These are phyloP conservation scores for Plutella xylostella DNA, from an alignment of 2,888 invertebrate species.

Conservation along the genomic window DNA sequence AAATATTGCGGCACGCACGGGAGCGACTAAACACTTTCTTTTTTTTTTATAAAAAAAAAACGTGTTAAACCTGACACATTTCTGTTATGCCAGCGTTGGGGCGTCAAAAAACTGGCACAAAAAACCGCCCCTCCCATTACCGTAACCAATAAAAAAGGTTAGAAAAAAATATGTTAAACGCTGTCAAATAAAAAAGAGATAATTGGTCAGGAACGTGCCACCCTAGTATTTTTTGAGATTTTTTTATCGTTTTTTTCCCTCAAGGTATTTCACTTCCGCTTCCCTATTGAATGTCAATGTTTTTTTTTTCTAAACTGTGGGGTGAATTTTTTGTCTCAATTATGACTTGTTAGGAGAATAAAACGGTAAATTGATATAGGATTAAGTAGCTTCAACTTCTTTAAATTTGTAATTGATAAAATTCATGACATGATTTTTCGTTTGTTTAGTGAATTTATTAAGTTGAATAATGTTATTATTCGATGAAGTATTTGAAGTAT, in stretches of 20 bases:
- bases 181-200: conserved; percentile 45
- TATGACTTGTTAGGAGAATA: conserved; percentile 22
- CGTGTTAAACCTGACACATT: conserved; percentile 49
- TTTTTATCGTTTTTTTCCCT: conserved; percentile 20
- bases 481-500: no score
- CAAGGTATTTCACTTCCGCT: conserved; percentile 20
- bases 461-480: no score
- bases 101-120: conserved; percentile 30
- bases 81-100: conserved; percentile 24
- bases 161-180: conserved; percentile 39
- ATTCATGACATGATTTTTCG: no score
- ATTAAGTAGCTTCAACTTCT: no score
- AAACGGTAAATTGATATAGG: neutral
- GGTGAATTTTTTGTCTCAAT: conserved; percentile 60
- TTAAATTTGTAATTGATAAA: no score
- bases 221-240: conserved; percentile 41
- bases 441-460: no score
- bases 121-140: conserved; percentile 50
- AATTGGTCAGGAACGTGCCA: conserved; percentile 57
- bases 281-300: conserved; percentile 27
- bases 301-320: conserved; percentile 25
- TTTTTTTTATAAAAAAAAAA: conserved; percentile 23
- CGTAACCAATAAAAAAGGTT: conserved; percentile 50
- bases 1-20: conserved; percentile 37
- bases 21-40: conserved; percentile 4